Percentiles rank a stretch among this genome's conserved stretches.
These are phyloP conservation scores for human DNA, from an alignment of 2,113 vertebrate species.

Conservation along the genomic window DNA sequence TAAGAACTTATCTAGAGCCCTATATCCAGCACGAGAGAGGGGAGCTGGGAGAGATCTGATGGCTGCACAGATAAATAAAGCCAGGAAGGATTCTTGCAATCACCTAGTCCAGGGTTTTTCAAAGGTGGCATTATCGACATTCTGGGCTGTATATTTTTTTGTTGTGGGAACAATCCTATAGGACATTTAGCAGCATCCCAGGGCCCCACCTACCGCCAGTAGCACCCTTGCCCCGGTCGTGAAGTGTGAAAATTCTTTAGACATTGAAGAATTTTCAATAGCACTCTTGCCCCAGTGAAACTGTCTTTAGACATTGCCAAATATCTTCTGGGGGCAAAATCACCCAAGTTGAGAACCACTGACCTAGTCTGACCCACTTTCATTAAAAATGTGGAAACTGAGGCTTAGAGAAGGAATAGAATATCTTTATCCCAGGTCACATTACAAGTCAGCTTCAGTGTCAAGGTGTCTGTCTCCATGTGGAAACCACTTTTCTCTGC, in stretches of 20 bases:
- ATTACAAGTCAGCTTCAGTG: neutral
- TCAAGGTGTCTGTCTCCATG: neutral
- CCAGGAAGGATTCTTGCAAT: neutral
- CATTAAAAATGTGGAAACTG: slow-evolving; percentile 1
- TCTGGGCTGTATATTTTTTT: neutral
- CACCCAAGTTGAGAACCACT: neutral
- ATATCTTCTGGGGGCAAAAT: neutral
- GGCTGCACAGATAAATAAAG: neutral
- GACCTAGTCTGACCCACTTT: neutral
- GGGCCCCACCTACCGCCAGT: neutral
- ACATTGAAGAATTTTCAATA: too few relatives aligned
- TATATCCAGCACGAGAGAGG: neutral
- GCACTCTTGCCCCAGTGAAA: neutral
- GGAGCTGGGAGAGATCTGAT: neutral
- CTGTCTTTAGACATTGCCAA: neutral
- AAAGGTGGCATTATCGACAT: too few relatives aligned
- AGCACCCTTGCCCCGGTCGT: neutral
- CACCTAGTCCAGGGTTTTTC: neutral
- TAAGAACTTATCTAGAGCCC: neutral
- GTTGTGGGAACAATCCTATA: too few relatives aligned
- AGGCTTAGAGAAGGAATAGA: neutral
- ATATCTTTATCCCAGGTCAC: neutral
- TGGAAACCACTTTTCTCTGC: neutral
- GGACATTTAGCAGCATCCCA: neutral
- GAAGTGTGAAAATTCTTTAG: neutral